A percentile compares a stretch with the other conserved stretches of the same genome.
Evolutionary conservation across 1,140 invertebrate genomes (phyloP).

Genomic region (Apis florea): DNA sequence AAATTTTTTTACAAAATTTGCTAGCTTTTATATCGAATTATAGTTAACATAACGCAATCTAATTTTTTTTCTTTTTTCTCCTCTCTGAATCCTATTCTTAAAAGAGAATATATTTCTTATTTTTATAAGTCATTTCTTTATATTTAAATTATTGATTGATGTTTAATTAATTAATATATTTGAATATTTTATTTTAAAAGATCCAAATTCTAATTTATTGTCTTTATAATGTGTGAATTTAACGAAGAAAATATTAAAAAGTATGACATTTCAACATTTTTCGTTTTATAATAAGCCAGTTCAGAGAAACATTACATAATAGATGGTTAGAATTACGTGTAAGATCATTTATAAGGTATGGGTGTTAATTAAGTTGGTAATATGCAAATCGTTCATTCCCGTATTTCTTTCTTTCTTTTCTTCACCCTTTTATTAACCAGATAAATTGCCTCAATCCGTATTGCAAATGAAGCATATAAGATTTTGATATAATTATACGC

Average conservation of each 20-base stretch:
- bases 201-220: constrained; percentile 30
- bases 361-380: constrained; percentile 49
- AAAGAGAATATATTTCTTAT: too few relatives aligned
- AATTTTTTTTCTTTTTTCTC: too few relatives aligned
- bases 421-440: constrained; percentile 45
- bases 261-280: constrained; percentile 44
- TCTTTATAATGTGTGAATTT: neutral
- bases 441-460: constrained; percentile 14
- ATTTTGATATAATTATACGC: constrained; percentile 39
- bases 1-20: too few relatives aligned
- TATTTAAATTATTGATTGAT: too few relatives aligned
- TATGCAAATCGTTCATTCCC: constrained; percentile 49
- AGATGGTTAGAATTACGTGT: constrained; percentile 32
- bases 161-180: neutral
- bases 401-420: constrained; percentile 26
- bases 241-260: constrained; percentile 33
- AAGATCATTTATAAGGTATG: constrained; percentile 46
- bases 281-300: constrained; percentile 30
- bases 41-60: too few relatives aligned
- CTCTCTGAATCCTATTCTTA: too few relatives aligned
- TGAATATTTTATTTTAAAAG: constrained; percentile 10
- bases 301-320: constrained; percentile 28
- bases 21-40: too few relatives aligned
- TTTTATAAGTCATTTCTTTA: too few relatives aligned
- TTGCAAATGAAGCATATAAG: neutral